Conservation (phyloP, 2,888 invertebrate species). For the Dryocosmus kuriphilus region DNA sequence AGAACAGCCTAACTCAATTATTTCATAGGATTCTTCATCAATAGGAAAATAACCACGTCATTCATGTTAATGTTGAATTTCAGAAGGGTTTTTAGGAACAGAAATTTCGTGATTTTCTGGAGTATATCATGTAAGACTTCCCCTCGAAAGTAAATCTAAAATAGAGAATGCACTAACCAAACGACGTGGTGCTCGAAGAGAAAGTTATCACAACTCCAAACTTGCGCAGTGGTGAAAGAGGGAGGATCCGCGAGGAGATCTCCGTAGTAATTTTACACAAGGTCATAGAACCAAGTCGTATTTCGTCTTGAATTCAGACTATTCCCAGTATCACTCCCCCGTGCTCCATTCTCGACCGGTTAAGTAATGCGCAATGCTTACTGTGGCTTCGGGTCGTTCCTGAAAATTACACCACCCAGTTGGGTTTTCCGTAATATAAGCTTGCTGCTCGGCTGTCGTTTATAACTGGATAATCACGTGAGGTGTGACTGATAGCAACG, state of each 20-base stretch:
- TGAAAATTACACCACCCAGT: conserved; percentile 62
- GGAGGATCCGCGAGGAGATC: conserved; percentile 30
- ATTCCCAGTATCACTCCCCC: conserved; percentile 57
- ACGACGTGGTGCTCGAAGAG: conserved; percentile 9
- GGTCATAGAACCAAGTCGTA: conserved; percentile 61
- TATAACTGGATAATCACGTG: conserved; percentile 15
- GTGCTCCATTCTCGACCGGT: conserved; percentile 63
- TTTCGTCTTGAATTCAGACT: conserved; percentile 62
- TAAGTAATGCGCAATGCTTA: conserved; percentile 67
- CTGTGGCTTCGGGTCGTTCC: conserved; percentile 63
- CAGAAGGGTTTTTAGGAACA: background rate
- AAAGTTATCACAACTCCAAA: conserved; percentile 17
- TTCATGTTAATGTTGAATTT: background rate
- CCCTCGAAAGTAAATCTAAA: background rate
- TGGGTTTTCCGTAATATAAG: conserved; percentile 61
- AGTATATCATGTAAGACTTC: background rate
- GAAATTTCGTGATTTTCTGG: background rate
- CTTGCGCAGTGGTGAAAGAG: conserved; percentile 21
- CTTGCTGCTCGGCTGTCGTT: conserved; percentile 22
- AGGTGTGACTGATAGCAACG: conserved; percentile 13
- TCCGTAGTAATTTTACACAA: conserved; percentile 44
- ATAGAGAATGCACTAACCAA: conserved; percentile 12
- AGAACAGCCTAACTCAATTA: background rate
- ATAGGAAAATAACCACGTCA: background rate
- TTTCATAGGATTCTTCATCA: background rate